A percentile compares a stretch with the other conserved stretches of the same genome.
Conservation (phyloP, 2,797 vertebrate genomes). For the Bothrops alternatus region DNA sequence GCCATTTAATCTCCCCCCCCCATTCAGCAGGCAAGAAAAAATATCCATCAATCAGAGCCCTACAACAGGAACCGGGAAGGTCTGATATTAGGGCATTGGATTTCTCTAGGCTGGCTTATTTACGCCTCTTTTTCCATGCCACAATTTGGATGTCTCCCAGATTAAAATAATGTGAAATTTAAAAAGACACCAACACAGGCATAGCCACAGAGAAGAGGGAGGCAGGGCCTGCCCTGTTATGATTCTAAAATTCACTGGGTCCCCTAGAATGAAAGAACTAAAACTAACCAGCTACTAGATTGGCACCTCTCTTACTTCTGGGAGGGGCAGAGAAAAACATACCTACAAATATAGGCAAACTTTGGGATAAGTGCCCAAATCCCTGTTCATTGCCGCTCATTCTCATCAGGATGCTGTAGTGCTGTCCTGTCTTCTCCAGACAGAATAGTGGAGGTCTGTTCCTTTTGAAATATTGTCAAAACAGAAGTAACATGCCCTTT, state of each 20-base stretch:
- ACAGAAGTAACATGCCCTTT: background rate
- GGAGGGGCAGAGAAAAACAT: background rate
- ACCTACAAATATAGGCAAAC: background rate
- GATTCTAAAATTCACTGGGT: background rate
- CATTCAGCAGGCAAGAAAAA: background rate
- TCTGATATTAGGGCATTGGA: background rate
- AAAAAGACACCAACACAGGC: background rate
- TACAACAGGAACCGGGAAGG: background rate
- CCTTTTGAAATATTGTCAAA: background rate
- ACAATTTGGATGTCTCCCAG: background rate
- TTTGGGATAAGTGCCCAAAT: background rate
- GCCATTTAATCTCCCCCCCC: background rate
- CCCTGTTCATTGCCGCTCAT: background rate
- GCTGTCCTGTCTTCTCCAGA: background rate
- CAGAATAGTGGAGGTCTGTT: background rate
- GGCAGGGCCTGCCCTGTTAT: background rate
- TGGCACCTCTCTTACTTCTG: background rate
- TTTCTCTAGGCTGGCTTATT: background rate
- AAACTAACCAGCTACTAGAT: background rate
- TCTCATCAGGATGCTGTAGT: background rate
- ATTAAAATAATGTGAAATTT: background rate
- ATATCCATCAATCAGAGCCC: background rate
- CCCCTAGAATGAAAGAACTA: background rate
- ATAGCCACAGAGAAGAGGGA: background rate
- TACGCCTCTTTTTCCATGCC: background rate